These are phyloP conservation scores for Eupithecia insigniata DNA, from an alignment of 2,888 invertebrate genomes.

Conservation along the genomic window DNA sequence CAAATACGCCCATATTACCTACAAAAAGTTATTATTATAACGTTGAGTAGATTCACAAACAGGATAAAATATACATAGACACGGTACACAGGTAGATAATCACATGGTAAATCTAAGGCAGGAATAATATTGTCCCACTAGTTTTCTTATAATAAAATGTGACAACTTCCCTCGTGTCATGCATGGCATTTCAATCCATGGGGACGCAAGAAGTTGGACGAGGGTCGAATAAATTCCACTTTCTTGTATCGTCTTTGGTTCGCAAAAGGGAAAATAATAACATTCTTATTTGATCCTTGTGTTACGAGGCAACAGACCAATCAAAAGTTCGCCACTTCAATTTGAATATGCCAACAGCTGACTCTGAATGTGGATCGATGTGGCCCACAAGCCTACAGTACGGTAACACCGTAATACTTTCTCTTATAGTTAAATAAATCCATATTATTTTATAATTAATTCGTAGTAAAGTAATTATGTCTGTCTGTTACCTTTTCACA, in stretches of 20 bases:
- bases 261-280: neutral
- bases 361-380: neutral
- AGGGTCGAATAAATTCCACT: conserved; percentile 3
- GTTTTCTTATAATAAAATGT: neutral
- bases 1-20: neutral
- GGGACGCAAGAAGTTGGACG: neutral
- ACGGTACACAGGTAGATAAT: neutral
- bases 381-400: neutral
- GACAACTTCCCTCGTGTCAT: neutral
- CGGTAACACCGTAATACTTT: no score
- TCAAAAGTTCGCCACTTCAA: neutral
- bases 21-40: neutral
- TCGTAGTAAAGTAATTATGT: no score
- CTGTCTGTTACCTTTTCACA: no score
- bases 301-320: neutral
- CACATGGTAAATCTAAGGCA: neutral
- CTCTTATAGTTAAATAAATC: neutral
- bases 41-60: neutral
- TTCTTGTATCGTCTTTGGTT: neutral
- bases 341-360: neutral
- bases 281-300: neutral
- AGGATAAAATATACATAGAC: neutral
- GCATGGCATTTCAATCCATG: neutral
- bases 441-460: no score
- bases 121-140: neutral